Base-by-base conservation (phyloP, 2,888 invertebrate genomes). In the Liopterus haemorrhoidalis region DNA sequence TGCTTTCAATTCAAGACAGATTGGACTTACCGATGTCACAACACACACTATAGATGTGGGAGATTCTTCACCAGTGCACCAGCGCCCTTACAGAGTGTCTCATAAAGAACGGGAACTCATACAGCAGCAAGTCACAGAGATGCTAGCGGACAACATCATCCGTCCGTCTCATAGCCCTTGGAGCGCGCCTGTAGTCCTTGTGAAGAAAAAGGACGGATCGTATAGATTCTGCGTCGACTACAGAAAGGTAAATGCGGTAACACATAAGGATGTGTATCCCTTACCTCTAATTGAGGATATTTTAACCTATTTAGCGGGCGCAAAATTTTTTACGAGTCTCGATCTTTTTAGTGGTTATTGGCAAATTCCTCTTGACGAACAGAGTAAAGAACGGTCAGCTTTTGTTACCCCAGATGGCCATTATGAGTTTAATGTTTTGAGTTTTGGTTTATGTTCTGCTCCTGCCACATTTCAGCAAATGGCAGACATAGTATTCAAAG, bases 271-370 rank as follows among this genome's bases (percentile, higher is more conserved):
- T n/a, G 51, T 21, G 15, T 55, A 52, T 25, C 53, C 55, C 1
- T 20, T 53, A 8, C 52, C 53, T 12, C 33, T 48, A 11, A 55
- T 55, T 18, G 54, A 55, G 25, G 55, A 55, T 31, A 53, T 51
- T 14, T 37, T 56, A 5, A 44, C 46, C 8, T 51, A 50, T 27
- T 27, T 52, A 15, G 43, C 46, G 5, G 50, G 39, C 20, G 42
- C 55, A 4, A 42, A 43, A 20, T 56, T 47, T 35, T 56, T 54
- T 39, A 41, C 49, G 11, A 49, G 47, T 5, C 37, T 57, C 9
- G 54, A 56, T 35, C 41, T 56, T 40, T 50, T 49, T 21, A 49
- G 47, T 21, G 53, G 55, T 3, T 57, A 54, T 46, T 54, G 49
- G 46, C 52, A 57, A 48, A 41, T 48, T 9, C 27, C 30, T 8